phyloP scores from a whole-genome alignment of 2,797 vertebrate genomes.

The Coranthus polyacanthus region DNA sequence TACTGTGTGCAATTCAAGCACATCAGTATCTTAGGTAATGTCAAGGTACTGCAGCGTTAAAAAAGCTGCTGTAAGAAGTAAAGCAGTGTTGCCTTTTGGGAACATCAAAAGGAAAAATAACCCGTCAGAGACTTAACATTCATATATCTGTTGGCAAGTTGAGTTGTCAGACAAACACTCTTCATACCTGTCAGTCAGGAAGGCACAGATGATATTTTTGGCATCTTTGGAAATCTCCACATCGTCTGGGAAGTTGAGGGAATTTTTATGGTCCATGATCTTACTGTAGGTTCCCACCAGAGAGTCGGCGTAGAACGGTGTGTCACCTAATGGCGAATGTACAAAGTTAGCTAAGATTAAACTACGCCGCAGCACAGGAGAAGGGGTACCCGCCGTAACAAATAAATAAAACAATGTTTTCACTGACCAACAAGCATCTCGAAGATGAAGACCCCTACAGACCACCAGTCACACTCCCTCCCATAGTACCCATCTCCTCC shows the following conservation, averaged over 20 bases:
- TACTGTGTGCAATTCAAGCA: too few species aligned
- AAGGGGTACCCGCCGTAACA: not conserved
- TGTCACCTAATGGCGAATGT: slow-evolving; percentile 88
- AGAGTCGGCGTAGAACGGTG: slow-evolving; percentile 98
- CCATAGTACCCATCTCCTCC: slow-evolving; percentile 97
- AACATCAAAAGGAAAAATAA: not conserved
- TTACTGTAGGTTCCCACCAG: slow-evolving; percentile 99
- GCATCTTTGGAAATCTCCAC: slow-evolving; percentile 98
- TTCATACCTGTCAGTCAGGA: slow-evolving; percentile 95
- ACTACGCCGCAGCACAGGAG: not conserved
- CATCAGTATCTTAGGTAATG: not conserved
- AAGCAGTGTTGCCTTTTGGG: too few species aligned
- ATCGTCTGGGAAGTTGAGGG: slow-evolving; percentile 96
- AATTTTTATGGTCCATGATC: slow-evolving; percentile 99
- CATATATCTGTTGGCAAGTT: not conserved
- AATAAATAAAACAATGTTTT: not conserved
- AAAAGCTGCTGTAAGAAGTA: not conserved
- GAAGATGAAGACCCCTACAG: slow-evolving; percentile 98
- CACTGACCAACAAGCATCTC: slow-evolving; percentile 98
- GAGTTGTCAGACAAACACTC: not conserved
- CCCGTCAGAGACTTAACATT: not conserved
- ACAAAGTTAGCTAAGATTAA: not conserved
- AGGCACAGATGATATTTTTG: slow-evolving; percentile 98
- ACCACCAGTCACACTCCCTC: slow-evolving; percentile 99
- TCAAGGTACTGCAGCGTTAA: not conserved